A percentile compares a stretch with the other conserved stretches of the same genome.
These are phyloP conservation scores for Clivina fossor DNA, from an alignment of 2,888 invertebrate genomes.

Conservation along the genomic window DNA sequence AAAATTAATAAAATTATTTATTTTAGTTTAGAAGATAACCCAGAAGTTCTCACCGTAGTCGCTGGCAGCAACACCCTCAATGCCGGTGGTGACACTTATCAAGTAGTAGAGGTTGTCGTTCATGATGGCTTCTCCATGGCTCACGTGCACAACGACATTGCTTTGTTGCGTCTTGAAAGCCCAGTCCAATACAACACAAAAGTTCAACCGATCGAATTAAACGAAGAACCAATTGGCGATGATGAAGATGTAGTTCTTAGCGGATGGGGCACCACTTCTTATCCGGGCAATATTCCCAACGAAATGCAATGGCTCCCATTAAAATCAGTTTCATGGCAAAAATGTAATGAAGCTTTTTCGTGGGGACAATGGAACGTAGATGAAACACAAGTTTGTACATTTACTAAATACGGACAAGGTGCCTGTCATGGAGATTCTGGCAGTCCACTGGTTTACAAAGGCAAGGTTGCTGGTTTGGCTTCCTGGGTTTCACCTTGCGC, in stretches of 20 bases:
- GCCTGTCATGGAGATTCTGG: constrained; percentile 58
- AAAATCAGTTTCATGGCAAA: constrained; percentile 54
- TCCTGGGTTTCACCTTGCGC: constrained; percentile 54
- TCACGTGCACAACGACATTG: constrained; percentile 39
- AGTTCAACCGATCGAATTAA: constrained; percentile 42
- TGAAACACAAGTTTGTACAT: constrained; percentile 60
- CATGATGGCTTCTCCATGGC: constrained; percentile 34
- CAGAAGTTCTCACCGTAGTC: too few species aligned
- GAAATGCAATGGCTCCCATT: constrained; percentile 59
- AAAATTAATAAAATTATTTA: too few species aligned
- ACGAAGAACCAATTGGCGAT: constrained; percentile 47
- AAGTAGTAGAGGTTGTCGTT: constrained; percentile 52
- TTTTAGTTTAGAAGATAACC: too few species aligned
- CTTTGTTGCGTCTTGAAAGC: constrained; percentile 32
- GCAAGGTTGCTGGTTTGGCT: constrained; percentile 42
- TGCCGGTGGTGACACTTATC: constrained; percentile 53
- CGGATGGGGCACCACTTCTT: constrained; percentile 58
- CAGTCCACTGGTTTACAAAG: constrained; percentile 36
- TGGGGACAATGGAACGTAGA: constrained; percentile 53
- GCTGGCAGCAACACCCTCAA: constrained; percentile 60
- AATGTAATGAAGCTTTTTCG: constrained; percentile 53
- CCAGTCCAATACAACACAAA: constrained; percentile 33
- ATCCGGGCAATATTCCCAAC: constrained; percentile 58
- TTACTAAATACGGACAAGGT: constrained; percentile 61
- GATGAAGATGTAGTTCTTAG: constrained; percentile 51